These are phyloP conservation scores for Pyrrhia umbra DNA, from an alignment of 2,888 invertebrate species.

Conservation along the genomic window DNA sequence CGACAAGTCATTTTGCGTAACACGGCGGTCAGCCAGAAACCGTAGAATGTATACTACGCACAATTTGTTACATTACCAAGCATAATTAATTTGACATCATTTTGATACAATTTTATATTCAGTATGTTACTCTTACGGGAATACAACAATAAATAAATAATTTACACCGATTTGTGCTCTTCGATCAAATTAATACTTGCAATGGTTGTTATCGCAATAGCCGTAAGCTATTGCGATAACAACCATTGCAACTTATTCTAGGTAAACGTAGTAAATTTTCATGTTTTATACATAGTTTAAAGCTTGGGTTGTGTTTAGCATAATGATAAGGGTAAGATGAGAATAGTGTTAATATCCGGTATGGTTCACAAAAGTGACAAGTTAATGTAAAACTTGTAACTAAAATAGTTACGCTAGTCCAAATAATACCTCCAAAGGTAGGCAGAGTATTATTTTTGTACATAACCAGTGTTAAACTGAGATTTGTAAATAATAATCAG, in stretches of 20 bases:
- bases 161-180: too few relatives aligned
- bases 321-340: constrained; percentile 5
- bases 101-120: neutral
- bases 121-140: neutral
- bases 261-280: neutral
- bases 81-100: neutral
- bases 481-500: constrained; percentile 65
- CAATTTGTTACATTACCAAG: neutral
- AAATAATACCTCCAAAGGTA: constrained; percentile 56
- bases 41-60: neutral
- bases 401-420: constrained; percentile 62
- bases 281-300: neutral
- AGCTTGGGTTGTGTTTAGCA: constrained; percentile 21
- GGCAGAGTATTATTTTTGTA: constrained; percentile 54
- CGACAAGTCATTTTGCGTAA: too few relatives aligned
- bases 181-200: neutral
- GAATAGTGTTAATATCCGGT: constrained; percentile 7
- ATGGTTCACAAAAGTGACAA: constrained; percentile 18
- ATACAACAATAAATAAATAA: too few relatives aligned
- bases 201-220: neutral
- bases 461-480: constrained; percentile 50
- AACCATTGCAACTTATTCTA: neutral
- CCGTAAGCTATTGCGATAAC: too few relatives aligned
- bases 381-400: constrained; percentile 33
- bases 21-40: neutral